phyloP scores from a whole-genome alignment of 2,888 invertebrate genomes.

The Polyommatus icarus region DNA sequence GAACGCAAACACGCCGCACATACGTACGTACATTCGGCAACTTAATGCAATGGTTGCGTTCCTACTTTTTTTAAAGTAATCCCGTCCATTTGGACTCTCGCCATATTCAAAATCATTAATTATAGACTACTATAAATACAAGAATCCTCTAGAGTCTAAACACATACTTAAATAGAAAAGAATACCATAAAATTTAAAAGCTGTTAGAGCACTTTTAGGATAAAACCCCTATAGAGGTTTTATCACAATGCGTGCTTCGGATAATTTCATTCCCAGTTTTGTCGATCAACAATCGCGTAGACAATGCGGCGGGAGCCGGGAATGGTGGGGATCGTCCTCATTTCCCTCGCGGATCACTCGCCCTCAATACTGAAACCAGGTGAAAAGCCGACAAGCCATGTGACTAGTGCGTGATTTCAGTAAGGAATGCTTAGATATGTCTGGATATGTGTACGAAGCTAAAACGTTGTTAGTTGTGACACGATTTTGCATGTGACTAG shows the following conservation, averaged over 20 bases:
- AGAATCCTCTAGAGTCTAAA: no score
- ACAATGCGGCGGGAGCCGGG: slow-evolving; percentile 17
- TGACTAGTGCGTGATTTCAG: slow-evolving; percentile 4
- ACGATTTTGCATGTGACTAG: no score
- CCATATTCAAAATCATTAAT: no score
- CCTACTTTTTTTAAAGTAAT: no score
- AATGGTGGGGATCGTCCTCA: slow-evolving; percentile 10
- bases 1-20: no score
- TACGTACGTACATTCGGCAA: no score
- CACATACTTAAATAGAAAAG: no score
- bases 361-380: slow-evolving; percentile 3
- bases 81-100: no score
- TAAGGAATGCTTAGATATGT: background rate
- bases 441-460: no score
- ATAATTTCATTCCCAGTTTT: background rate
- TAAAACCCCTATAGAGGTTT: background rate
- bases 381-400: background rate
- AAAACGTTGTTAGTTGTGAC: no score
- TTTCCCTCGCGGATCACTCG: background rate
- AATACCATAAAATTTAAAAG: background rate
- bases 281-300: background rate
- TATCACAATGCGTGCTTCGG: background rate
- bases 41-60: no score
- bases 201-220: background rate
- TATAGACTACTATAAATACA: no score